These are phyloP conservation scores for Australoheros facetus DNA, from an alignment of 2,797 vertebrate species.

Conservation along the genomic window DNA sequence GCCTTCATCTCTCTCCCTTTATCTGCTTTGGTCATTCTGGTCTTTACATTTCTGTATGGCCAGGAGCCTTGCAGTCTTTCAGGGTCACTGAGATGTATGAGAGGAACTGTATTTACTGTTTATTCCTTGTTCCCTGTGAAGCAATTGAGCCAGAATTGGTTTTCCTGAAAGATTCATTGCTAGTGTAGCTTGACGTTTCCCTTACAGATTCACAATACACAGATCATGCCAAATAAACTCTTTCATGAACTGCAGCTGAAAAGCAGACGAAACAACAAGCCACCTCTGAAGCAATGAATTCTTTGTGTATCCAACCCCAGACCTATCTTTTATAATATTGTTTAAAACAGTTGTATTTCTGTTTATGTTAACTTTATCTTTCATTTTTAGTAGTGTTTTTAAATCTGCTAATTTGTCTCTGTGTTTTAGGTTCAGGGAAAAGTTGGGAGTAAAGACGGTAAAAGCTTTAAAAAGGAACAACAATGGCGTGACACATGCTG, in stretches of 20 bases:
- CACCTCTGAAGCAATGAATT: constrained; percentile 63
- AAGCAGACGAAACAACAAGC: constrained; percentile 51
- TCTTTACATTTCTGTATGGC: constrained; percentile 28
- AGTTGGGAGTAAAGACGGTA: constrained; percentile 96
- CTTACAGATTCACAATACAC: neutral
- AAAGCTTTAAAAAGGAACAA: constrained; percentile 98
- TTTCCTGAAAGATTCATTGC: constrained; percentile 69
- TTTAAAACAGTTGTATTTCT: neutral
- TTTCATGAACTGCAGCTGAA: constrained; percentile 6
- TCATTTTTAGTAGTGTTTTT: neutral
- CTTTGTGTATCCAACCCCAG: constrained; percentile 68
- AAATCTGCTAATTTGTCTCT: constrained; percentile 49
- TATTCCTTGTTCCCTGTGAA: constrained; percentile 57
- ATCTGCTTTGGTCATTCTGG: constrained; percentile 7
- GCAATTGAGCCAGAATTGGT: constrained; percentile 46
- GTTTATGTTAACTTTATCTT: neutral
- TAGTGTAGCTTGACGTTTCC: constrained; percentile 57
- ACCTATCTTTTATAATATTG: constrained; percentile 42
- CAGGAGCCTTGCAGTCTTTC: constrained; percentile 26
- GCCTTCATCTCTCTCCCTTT: constrained; percentile 31
- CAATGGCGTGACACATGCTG: constrained; percentile 94
- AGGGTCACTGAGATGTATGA: constrained; percentile 82
- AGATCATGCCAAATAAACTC: neutral
- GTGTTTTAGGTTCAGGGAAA: constrained; percentile 91
- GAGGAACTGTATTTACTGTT: constrained; percentile 68